Evolutionary conservation across 2,797 vertebrate species (phyloP).

Genomic region (Chaetodon trifasciatus): DNA sequence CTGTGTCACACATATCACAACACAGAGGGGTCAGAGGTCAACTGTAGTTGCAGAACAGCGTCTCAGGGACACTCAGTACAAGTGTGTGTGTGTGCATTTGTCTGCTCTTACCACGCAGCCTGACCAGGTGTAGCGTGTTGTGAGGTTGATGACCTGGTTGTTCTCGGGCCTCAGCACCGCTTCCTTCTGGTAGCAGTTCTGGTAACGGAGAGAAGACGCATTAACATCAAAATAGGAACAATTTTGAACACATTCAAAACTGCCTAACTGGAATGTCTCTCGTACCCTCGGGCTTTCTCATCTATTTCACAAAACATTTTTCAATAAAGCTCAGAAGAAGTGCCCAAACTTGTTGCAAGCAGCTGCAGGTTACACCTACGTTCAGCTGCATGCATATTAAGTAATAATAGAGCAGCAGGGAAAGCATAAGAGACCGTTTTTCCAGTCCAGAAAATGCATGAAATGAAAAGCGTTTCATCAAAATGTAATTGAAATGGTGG

Average conservation of each 20-base stretch:
- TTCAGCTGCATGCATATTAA: conserved; percentile 15
- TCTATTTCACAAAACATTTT: conserved; percentile 19
- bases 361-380: conserved; percentile 5
- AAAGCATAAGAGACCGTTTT: conserved; percentile 9
- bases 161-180: conserved; percentile 93
- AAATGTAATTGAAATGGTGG: conserved; percentile 37
- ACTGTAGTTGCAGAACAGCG: not conserved
- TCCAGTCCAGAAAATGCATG: conserved; percentile 19
- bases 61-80: conserved; percentile 7
- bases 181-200: conserved; percentile 95
- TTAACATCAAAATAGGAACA: conserved; percentile 5
- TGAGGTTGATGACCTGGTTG: conserved; percentile 97
- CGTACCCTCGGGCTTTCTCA: not conserved
- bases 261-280: no score
- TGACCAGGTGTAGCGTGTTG: conserved; percentile 94
- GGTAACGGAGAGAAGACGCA: conserved; percentile 10
- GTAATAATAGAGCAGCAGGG: conserved; percentile 14
- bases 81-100: conserved; percentile 7
- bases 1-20: not conserved
- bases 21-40: conserved; percentile 38
- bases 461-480: conserved; percentile 39
- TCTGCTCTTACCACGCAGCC: conserved; percentile 90
- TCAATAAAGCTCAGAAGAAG: conserved; percentile 1
- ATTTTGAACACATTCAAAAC: not conserved
- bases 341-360: conserved; percentile 21